These are phyloP conservation scores for Pollenia labialis DNA, from an alignment of 2,888 invertebrate species.

Conservation along the genomic window DNA sequence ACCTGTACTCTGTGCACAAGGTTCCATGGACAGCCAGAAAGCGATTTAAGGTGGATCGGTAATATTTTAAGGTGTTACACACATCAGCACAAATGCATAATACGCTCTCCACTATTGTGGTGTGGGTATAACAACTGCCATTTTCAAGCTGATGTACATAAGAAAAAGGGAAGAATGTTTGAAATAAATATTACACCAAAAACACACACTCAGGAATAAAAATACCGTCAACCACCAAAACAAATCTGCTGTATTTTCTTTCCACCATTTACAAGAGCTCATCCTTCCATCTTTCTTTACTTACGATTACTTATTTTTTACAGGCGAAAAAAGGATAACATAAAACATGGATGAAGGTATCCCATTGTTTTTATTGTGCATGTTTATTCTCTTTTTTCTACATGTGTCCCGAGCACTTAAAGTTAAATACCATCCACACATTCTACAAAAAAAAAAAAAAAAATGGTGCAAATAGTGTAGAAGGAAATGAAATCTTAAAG, in stretches of 20 bases:
- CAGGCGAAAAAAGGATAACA: not conserved
- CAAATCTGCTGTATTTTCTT: not conserved
- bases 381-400: slow-evolving; percentile 2
- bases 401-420: slow-evolving; percentile 9
- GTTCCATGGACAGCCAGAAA: too few relatives aligned
- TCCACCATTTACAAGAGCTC: not conserved
- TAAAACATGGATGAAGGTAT: slow-evolving; percentile 11
- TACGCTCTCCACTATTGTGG: too few relatives aligned
- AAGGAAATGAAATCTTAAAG: not conserved
- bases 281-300: not conserved
- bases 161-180: not conserved
- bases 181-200: not conserved
- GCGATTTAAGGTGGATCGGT: too few relatives aligned
- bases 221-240: slow-evolving; percentile 11
- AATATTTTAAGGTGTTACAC: too few relatives aligned
- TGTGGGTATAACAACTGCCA: slow-evolving; percentile 11
- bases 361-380: slow-evolving; percentile 14
- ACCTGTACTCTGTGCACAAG: too few relatives aligned
- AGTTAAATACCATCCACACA: slow-evolving; percentile 21
- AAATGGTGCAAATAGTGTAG: not conserved
- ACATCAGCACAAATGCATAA: too few relatives aligned
- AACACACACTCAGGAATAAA: not conserved
- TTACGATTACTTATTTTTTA: not conserved
- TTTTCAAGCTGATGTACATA: not conserved
- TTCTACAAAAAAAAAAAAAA: not conserved